These are phyloP conservation scores for Rhopilema esculentum DNA, from an alignment of 30 jellyfish, hydroid and myxozoan genomes.

Conservation along the genomic window DNA sequence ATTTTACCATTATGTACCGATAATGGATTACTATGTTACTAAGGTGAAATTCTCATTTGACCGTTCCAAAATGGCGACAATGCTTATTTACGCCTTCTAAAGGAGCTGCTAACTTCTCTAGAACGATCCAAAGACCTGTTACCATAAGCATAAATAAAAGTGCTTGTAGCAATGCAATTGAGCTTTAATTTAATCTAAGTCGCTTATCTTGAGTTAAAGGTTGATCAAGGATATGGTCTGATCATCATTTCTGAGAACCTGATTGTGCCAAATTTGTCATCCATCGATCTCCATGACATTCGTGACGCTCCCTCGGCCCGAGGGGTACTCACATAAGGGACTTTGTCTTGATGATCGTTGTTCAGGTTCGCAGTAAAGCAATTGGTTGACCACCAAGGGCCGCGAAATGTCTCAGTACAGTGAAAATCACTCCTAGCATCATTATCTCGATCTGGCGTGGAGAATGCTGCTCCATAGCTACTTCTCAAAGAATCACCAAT, in stretches of 20 bases:
- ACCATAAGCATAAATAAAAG: too few species aligned
- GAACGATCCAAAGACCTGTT: too few species aligned
- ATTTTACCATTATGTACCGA: too few species aligned
- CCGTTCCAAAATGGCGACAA: too few species aligned
- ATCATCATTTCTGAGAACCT: conserved; percentile 54
- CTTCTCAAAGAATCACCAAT: conserved; percentile 47
- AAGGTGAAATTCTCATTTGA: too few species aligned
- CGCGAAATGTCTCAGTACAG: conserved; percentile 36
- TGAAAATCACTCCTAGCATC: background rate
- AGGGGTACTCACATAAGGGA: conserved; percentile 4
- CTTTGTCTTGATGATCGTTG: conserved; percentile 33
- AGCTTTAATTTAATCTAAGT: too few species aligned
- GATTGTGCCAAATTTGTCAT: conserved; percentile 23
- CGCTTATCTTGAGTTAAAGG: background rate
- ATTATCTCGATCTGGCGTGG: conserved; percentile 64
- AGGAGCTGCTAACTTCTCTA: too few species aligned
- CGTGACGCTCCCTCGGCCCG: conserved; percentile 45
- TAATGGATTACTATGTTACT: too few species aligned
- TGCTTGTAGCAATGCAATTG: too few species aligned
- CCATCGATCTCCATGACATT: conserved; percentile 54
- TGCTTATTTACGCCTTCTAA: too few species aligned
- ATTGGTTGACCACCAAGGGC: conserved; percentile 57
- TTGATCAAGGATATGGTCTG: background rate
- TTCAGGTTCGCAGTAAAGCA: conserved; percentile 46
- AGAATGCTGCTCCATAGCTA: conserved; percentile 33